Base-by-base conservation (phyloP, 2,888 invertebrate genomes). In the Ommatoiulus sabulosus region DNA sequence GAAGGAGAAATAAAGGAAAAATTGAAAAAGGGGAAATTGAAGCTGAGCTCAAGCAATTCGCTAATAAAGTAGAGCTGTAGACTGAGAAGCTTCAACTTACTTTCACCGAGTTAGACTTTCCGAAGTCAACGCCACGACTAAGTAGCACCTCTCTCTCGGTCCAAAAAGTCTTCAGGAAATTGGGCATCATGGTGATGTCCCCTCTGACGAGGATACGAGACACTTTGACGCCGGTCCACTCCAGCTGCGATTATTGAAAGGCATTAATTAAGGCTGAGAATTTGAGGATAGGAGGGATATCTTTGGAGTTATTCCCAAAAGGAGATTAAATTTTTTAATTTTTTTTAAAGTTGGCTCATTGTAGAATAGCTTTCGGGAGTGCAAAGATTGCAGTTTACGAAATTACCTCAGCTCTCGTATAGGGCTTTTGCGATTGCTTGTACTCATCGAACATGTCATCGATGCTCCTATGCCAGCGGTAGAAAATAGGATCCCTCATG, bases 111-210 rank as follows among this genome's bases (percentile, higher is more conserved):
- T 89, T 90, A 15, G 87, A 85, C 10, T 90, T 44, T 63, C 88
- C 90, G 89, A 97, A 97, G 93, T 97, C 97, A 92, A 97, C 94
- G 0, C 97, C 97, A 0, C 96, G 94, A 0, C 95, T 95, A 63
- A 97, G 92, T 91, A 97, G 96, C 90, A 97, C 94, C 87, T 95
- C 95, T 89, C 96, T 95, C 92, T 96, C 95, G 93, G 96, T 95
- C 97, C 97, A 97, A 86, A 90, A 91, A 12, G 91, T 91, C 20
- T 87, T 88, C 43, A 91, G 88, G 48, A 90, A 86, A 85, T 91
- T 90, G 15, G 89, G 84, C 10, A 87, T 88, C 85, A 89, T 88
- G 20, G 89, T 87, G 12, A 84, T 48, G 43, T 52, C 72, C 57
- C 90, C 90, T 43, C 90, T 88, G 1, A 91, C 90, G 7, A 89